Base-by-base conservation (phyloP, 2,888 invertebrate species). In the Apamea sordens region DNA sequence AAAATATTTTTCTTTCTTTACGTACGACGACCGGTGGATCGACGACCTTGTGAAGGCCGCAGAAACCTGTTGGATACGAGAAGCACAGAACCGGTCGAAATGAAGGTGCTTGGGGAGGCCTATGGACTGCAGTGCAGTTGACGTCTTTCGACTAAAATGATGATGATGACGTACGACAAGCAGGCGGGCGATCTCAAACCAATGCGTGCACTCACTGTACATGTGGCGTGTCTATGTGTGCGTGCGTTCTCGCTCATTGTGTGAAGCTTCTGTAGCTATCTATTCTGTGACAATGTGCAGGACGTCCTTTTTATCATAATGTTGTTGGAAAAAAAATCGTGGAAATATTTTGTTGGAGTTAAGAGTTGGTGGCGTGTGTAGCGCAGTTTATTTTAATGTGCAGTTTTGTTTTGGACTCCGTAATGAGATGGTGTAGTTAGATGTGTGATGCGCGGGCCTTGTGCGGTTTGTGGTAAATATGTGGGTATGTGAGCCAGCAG, bases 261-360 rank as follows among this genome's bases (percentile, higher is more conserved):
- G 11, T 32, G 36, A 0, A 28, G 5, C 82, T 79, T 79, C 79
- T 79, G 75, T 56, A 18, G 0, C 2, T 47, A 21, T 32, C 11
- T 65, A 2, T 28, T 21, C 28, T 21, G 18, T 56, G 63, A 24
- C 80, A 70, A 73, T 73, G 71, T 79, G 79, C 79, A 80, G 84
- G 85, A 85, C 76, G 73, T 79, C 80, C 68, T 71, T 86, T 89
- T 90, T 88, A 88, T 90, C 89, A 90, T 88, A 88, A 85, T 83
- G 79, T 75, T 85, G 82, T 84, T 81, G 70, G 53, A 36, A 85
- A 89, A 87, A 87, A 85, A 87, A 85, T 76, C 47, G 13, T 73
- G 78, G 73, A 73, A 79, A 82, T 89, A 88, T 86, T 89, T 89
- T 84, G 86, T 84, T 77, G 86, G 82, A 86, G 75, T 80, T 71